These are phyloP conservation scores for Pangasianodon gigas DNA, from an alignment of 2,113 vertebrate species.

Conservation along the genomic window DNA sequence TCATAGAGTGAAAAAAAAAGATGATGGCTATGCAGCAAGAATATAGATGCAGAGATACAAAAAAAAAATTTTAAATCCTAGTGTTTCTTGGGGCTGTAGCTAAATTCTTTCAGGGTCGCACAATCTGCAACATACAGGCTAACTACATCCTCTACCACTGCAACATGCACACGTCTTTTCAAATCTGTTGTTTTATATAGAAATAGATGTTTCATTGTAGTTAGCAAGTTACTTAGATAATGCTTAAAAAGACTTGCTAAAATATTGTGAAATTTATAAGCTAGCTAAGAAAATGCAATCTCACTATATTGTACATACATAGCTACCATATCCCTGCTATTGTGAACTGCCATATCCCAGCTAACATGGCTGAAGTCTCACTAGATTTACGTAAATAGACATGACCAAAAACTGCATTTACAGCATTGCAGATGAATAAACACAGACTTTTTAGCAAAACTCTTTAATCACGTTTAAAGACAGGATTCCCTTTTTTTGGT, in stretches of 20 bases:
- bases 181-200: no score
- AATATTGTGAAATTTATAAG: no score
- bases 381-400: not conserved
- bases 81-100: not conserved
- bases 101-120: no score
- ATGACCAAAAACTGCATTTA: not conserved
- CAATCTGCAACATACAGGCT: no score
- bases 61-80: no score
- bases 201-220: no score
- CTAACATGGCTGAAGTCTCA: not conserved
- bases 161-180: no score
- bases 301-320: not conserved
- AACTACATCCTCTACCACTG: no score
- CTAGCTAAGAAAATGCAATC: not conserved
- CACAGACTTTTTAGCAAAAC: not conserved
- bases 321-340: not conserved
- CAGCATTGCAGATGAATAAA: no score
- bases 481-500: not conserved
- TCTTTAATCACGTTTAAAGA: not conserved
- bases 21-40: not conserved
- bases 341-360: not conserved
- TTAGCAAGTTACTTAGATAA: no score
- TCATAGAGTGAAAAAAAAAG: not conserved
- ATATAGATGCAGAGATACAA: not conserved
- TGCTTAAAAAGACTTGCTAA: no score